Evolutionary conservation across 2,113 vertebrate genomes (phyloP).

Genomic region (Toxotes chatareus): DNA sequence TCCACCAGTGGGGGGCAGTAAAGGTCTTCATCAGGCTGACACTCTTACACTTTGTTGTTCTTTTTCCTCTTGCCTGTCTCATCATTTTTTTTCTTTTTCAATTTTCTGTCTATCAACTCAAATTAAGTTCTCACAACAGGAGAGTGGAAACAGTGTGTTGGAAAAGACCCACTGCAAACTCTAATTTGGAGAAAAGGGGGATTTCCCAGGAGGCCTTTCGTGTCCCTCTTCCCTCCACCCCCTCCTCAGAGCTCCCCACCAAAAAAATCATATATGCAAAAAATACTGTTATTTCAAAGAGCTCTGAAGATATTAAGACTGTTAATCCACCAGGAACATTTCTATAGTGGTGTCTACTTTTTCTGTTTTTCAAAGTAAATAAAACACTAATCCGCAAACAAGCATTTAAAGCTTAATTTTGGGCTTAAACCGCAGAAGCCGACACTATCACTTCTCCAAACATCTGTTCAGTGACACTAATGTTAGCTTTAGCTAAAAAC

Average conservation of each 20-base stretch:
- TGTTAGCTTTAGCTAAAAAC: not conserved
- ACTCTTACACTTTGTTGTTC: constrained; percentile 40
- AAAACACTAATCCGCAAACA: constrained; percentile 28
- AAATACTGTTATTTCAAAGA: constrained; percentile 16
- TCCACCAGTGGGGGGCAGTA: constrained; percentile 78
- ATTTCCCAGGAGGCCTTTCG: constrained; percentile 48
- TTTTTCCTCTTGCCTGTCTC: constrained; percentile 33
- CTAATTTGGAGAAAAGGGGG: constrained; percentile 39
- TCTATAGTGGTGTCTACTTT: not conserved
- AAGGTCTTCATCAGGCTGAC: constrained; percentile 55
- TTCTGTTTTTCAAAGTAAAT: constrained; percentile 11
- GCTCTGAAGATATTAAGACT: constrained; percentile 10
- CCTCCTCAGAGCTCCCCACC: no score
- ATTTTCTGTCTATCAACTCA: constrained; percentile 55
- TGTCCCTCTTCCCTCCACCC: constrained; percentile 22
- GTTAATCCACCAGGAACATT: not conserved
- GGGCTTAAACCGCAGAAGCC: not conserved
- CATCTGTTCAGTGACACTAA: constrained; percentile 1
- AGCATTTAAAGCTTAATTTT: constrained; percentile 26
- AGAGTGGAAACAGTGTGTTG: constrained; percentile 22
- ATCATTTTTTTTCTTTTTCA: constrained; percentile 65
- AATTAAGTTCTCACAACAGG: constrained; percentile 34
- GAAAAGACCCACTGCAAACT: constrained; percentile 6
- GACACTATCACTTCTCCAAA: not conserved
- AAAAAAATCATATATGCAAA: not conserved